These are phyloP conservation scores for Apis dorsata DNA, from an alignment of 1,140 invertebrate genomes.

Conservation along the genomic window DNA sequence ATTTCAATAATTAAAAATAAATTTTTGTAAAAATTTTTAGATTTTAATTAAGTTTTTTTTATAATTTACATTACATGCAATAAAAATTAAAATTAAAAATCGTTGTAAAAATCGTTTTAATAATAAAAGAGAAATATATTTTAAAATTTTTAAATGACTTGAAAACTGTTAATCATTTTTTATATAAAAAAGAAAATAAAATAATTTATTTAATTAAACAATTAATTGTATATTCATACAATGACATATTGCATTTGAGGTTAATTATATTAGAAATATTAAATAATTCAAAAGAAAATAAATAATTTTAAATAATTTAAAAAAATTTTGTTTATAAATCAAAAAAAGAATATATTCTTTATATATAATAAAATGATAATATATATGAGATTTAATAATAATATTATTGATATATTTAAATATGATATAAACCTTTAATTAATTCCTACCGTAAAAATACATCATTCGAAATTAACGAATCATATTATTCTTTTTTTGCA, in stretches of 20 bases:
- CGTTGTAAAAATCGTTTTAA: too few relatives aligned
- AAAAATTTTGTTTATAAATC: not conserved
- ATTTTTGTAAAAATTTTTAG: not conserved
- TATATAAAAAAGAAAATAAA: not conserved
- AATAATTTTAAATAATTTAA: not conserved
- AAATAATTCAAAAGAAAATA: not conserved
- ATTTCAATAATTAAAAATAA: too few relatives aligned
- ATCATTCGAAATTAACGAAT: slow-evolving; percentile 3
- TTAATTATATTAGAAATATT: not conserved
- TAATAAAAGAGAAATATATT: not conserved
- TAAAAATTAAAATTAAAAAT: too few relatives aligned
- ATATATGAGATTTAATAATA: too few relatives aligned
- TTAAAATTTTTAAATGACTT: not conserved
- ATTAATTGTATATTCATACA: too few relatives aligned
- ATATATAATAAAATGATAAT: not conserved
- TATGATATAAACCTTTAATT: not conserved
- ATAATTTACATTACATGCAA: too few relatives aligned
- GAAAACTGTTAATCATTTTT: not conserved
- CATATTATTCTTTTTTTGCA: slow-evolving; percentile 1
- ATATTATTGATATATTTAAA: not conserved
- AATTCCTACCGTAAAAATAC: not conserved
- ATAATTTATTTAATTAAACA: not conserved
- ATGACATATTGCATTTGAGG: not conserved
- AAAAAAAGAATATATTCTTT: not conserved
- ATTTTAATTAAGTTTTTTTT: not conserved